A percentile compares a stretch with the other conserved stretches of the same genome.
These are phyloP conservation scores for Tympanoctomys barrerae DNA, from an alignment of 2,797 vertebrate species.

Conservation along the genomic window DNA sequence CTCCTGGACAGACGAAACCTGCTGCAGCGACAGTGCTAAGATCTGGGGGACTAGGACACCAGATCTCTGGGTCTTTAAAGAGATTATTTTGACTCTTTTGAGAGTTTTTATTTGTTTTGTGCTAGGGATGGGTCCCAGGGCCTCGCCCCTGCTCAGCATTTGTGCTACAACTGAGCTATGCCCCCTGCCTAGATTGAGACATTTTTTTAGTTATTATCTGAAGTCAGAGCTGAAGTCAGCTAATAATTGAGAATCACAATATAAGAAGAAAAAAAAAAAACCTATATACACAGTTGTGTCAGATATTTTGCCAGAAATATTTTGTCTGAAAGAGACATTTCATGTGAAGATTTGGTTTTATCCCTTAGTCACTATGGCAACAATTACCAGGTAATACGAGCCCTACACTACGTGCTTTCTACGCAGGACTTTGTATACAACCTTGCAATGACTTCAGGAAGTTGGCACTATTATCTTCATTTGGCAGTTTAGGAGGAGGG, in stretches of 20 bases:
- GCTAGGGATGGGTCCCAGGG: neutral
- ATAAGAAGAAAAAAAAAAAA: too few relatives aligned
- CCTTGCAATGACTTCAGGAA: neutral
- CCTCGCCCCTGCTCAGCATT: neutral
- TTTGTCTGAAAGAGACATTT: neutral
- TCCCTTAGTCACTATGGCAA: neutral
- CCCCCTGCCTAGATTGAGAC: neutral
- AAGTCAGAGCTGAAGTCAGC: neutral
- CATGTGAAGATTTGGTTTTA: neutral
- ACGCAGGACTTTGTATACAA: neutral
- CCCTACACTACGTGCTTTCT: neutral
- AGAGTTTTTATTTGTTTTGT: neutral
- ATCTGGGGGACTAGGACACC: neutral
- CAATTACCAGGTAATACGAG: neutral
- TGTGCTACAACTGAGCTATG: neutral
- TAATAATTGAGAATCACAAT: constrained; percentile 1
- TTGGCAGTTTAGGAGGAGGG: neutral
- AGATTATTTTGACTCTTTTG: too few relatives aligned
- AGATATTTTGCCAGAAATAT: constrained; percentile 1
- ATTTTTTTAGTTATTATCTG: constrained; percentile 3
- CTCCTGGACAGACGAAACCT: neutral
- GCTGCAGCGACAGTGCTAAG: neutral
- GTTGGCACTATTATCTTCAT: too few relatives aligned
- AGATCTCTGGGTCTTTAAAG: neutral
- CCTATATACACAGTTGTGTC: neutral